phyloP scores from a whole-genome alignment of 2,888 invertebrate genomes.

The Scaptomyza parva region DNA sequence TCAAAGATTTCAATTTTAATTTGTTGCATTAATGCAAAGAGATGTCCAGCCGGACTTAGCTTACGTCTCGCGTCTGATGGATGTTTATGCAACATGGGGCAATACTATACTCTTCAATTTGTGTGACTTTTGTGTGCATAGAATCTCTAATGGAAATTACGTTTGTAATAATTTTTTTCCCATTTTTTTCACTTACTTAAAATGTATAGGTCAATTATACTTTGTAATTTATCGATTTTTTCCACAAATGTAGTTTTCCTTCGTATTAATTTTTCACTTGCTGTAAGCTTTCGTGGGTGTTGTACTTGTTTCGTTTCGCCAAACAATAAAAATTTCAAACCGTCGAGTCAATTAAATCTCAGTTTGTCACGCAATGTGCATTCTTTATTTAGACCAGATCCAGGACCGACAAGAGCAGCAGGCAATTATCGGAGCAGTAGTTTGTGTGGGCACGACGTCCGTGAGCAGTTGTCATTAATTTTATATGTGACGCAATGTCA shows the following conservation, averaged over 20 bases:
- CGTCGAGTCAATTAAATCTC: conserved; percentile 60
- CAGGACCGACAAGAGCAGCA: conserved; percentile 29
- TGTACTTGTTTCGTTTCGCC: conserved; percentile 1
- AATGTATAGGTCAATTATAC: conserved; percentile 25
- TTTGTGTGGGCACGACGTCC: conserved; percentile 27
- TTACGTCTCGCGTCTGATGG: conserved; percentile 14
- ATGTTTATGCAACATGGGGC: conserved; percentile 44
- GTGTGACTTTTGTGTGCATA: conserved; percentile 30
- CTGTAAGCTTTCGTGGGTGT: conserved; percentile 25
- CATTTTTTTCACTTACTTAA: not conserved
- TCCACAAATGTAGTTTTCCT: conserved; percentile 11
- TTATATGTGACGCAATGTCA: conserved; percentile 16
- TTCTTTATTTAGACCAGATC: conserved; percentile 47
- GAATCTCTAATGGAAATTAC: conserved; percentile 49
- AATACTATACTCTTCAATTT: conserved; percentile 4
- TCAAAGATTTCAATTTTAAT: conserved; percentile 52
- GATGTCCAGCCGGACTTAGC: conserved; percentile 28
- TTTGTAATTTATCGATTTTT: conserved; percentile 43
- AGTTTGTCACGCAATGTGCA: conserved; percentile 65
- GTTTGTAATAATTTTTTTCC: conserved; percentile 21
- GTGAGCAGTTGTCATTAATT: conserved; percentile 42
- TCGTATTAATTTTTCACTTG: conserved; percentile 38
- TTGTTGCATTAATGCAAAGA: conserved; percentile 52
- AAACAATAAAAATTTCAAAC: conserved; percentile 36
- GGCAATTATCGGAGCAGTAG: conserved; percentile 9